These are phyloP conservation scores for Polylopha cassiicola DNA, from an alignment of 2,888 invertebrate species.

Conservation along the genomic window DNA sequence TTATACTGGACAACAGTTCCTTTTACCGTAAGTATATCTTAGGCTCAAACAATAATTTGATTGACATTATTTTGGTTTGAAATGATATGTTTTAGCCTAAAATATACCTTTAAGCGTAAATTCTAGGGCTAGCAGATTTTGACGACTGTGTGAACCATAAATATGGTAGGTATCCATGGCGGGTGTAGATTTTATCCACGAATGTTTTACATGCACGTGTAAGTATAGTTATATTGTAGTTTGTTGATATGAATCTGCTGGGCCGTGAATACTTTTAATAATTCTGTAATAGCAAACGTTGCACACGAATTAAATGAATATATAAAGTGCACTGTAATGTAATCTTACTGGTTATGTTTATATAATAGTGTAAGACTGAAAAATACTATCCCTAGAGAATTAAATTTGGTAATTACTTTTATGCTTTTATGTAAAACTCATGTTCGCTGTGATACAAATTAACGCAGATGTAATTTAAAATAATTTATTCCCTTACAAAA, in stretches of 20 bases:
- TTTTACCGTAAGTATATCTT: slow-evolving; percentile 41
- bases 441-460: slow-evolving; percentile 59
- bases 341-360: slow-evolving; percentile 49
- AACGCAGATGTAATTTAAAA: slow-evolving; percentile 18
- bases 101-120: slow-evolving; percentile 6
- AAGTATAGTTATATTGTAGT: no score
- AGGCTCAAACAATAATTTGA: slow-evolving; percentile 42
- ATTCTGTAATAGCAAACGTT: slow-evolving; percentile 35
- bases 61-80: neutral
- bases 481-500: slow-evolving; percentile 1
- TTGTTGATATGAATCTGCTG: slow-evolving; percentile 37
- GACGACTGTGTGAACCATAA: slow-evolving; percentile 2
- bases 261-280: slow-evolving; percentile 40
- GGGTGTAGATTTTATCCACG: no score
- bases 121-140: slow-evolving; percentile 19
- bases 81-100: slow-evolving; percentile 7
- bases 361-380: slow-evolving; percentile 70
- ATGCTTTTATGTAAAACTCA: slow-evolving; percentile 55
- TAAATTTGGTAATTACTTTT: slow-evolving; percentile 32
- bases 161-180: no score
- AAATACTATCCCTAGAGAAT: slow-evolving; percentile 44
- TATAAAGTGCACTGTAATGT: slow-evolving; percentile 66
- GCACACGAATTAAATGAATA: slow-evolving; percentile 60
- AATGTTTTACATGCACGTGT: no score
- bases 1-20: slow-evolving; percentile 62